Evolutionary conservation across 30 jellyfish, hydroid and myxozoan genomes (phyloP), one percentile per base, ranked within the genome.

Genomic region (Phacellophora camtschatica): DNA sequence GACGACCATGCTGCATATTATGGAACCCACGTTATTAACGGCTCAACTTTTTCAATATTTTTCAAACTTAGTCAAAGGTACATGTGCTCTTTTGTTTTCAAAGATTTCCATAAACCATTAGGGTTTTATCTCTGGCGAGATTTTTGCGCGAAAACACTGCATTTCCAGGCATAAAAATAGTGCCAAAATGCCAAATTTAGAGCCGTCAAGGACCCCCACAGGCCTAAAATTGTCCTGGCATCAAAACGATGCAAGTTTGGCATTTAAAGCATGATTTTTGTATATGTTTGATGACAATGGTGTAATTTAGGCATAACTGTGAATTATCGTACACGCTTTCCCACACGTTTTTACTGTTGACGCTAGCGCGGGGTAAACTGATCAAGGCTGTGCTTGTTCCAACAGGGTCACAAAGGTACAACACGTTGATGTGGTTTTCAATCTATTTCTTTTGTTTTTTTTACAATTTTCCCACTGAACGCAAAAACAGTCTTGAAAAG

Each of bases 51-150:
- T 83, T 83, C 84, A 69, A 83, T 71, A 83, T 83, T 83, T 83
- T 83, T 65, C 87, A 83, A 58, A 58, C 82, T 49, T 65, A 83
- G 90, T 86, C 88, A 86, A 86, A 76, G 85, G 73, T 66, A 86
- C 96, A 86, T 86, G 96, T 86, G 96, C 96, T 86, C 96, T 66
- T 86, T 86, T 86, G 96, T 86, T 64, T 75, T 74, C 74, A 66
- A 74, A 58, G 83, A 86, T 86, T 86, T 86, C 96, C 96, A 86
- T 86, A 86, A 86, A 86, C 72, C 74, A 86, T 79, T 69, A 79
- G 74, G 83, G 56, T 65, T n/a, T 86, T 70, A 57, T 42, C 73
- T 76, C 88, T 27, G 66, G 83, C 71, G 74, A 78, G 82, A 61
- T 42, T 58, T 37, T 68, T 39, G 37, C 36, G 32, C 59, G 30